Percentiles rank a stretch among this genome's conserved stretches.
These are phyloP conservation scores for Malurus cyaneus DNA, from an alignment of 2,113 vertebrate species.

Conservation along the genomic window DNA sequence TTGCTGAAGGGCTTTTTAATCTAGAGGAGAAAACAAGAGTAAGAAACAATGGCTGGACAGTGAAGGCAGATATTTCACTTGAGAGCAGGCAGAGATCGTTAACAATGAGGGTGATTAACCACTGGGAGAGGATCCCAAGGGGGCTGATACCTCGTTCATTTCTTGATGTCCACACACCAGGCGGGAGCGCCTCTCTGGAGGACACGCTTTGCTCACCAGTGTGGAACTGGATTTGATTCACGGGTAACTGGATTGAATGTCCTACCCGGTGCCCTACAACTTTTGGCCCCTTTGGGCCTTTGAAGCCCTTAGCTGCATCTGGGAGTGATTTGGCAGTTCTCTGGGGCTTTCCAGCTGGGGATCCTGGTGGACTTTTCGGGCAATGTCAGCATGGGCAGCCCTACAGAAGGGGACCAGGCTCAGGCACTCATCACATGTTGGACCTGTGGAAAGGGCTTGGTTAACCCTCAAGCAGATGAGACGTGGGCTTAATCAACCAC, in stretches of 20 bases:
- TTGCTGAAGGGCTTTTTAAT: constrained; percentile 68
- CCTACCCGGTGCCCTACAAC: neutral
- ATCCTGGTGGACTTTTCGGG: neutral
- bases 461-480: neutral
- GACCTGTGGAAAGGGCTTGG: neutral
- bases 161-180: neutral
- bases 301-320: neutral
- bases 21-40: constrained; percentile 50
- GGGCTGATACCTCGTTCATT: neutral
- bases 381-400: neutral
- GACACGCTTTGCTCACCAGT: neutral
- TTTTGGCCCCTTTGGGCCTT: neutral
- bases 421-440: neutral
- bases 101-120: constrained; percentile 56
- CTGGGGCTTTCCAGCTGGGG: neutral
- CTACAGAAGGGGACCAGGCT: neutral
- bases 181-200: neutral
- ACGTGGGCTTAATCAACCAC: neutral
- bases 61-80: constrained; percentile 54
- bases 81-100: constrained; percentile 30
- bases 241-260: neutral
- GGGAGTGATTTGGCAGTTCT: neutral
- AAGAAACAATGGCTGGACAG: constrained; percentile 57
- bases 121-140: constrained; percentile 40
- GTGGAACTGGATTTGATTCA: neutral